phyloP scores from a whole-genome alignment of 2,113 vertebrate species.

The Labeo catla region DNA sequence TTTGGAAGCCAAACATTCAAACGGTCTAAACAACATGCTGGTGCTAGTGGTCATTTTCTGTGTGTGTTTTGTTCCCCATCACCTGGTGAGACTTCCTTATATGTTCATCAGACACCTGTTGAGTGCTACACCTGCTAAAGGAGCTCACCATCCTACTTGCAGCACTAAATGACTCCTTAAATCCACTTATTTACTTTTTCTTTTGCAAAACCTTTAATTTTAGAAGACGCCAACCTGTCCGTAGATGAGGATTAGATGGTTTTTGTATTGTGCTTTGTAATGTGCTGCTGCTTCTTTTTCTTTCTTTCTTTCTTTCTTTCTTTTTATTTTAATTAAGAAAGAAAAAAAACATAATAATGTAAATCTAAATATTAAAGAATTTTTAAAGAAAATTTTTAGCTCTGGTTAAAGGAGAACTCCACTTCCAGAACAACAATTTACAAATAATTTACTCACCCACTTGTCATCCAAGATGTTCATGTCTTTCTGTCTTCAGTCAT shows the following conservation, averaged over 20 bases:
- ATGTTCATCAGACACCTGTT: constrained; percentile 22
- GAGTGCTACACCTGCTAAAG: background rate
- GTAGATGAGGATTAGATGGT: background rate
- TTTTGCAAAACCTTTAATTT: constrained; percentile 69
- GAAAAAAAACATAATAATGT: too few relatives aligned
- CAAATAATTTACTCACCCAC: too few relatives aligned
- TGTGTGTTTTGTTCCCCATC: constrained; percentile 64
- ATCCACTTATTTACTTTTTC: constrained; percentile 56
- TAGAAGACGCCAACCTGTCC: background rate
- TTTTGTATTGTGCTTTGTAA: too few relatives aligned
- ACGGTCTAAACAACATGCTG: constrained; percentile 70
- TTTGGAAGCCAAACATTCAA: constrained; percentile 52
- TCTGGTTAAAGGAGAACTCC: too few relatives aligned
- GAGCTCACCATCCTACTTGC: constrained; percentile 65
- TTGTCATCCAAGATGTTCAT: too few relatives aligned
- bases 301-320: too few relatives aligned
- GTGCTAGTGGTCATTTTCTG: constrained; percentile 71
- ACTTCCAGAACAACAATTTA: too few relatives aligned
- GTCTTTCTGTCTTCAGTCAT: too few relatives aligned
- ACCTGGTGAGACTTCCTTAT: constrained; percentile 65
- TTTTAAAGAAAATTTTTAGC: too few relatives aligned
- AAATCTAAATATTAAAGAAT: too few relatives aligned
- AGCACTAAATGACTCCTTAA: constrained; percentile 65
- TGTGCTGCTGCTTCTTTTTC: too few relatives aligned
- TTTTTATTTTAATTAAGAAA: too few relatives aligned